A percentile compares a stretch with the other conserved stretches of the same genome.
Evolutionary conservation across 1,140 invertebrate genomes (phyloP).

Genomic region (honey bee (Apis mellifera)): Amel_HAv3.1 CM009940.2:8228501-8229000

Average conservation of each 20-base stretch:
- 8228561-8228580: constrained; percentile 61
- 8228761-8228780: background rate
- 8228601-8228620: constrained; percentile 71
- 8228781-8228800: too few relatives aligned
- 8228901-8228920: too few relatives aligned
- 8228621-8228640: constrained; percentile 74
- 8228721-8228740: constrained; percentile 39
- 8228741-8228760: constrained; percentile 17
- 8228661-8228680: constrained; percentile 74
- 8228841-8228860: too few relatives aligned
- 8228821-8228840: too few relatives aligned
- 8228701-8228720: constrained; percentile 62
- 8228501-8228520: background rate
- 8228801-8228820: too few relatives aligned
- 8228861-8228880: background rate
- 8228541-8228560: constrained; percentile 64
- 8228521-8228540: constrained; percentile 42
- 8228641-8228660: constrained; percentile 78
- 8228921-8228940: background rate
- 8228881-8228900: too few relatives aligned
- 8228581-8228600: constrained; percentile 75
- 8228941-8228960: background rate
- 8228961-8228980: background rate
- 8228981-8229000: background rate
- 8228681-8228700: constrained; percentile 77